Percentiles rank a stretch among this genome's conserved stretches.
Evolutionary conservation across 2,797 vertebrate genomes (phyloP).

Genomic region (Notolepis coatsorum): DNA sequence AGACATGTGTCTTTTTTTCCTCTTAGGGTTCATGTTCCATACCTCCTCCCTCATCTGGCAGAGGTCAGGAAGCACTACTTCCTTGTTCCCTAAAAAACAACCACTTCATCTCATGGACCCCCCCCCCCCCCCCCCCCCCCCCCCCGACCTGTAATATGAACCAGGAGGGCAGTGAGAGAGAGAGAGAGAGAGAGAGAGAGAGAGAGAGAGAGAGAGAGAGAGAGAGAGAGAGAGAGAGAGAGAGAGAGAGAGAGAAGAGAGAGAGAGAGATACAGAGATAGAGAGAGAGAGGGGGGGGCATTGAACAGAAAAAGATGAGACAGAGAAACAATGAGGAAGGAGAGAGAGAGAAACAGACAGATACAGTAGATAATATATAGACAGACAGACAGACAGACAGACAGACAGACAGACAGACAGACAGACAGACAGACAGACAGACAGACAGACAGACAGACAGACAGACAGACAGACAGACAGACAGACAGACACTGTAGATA

Average conservation of each 20-base stretch:
- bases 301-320: not conserved
- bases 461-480: not conserved
- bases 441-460: too few species aligned
- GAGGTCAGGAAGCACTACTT: constrained; percentile 41
- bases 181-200: constrained; percentile 9
- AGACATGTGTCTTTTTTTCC: too few species aligned
- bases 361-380: too few species aligned
- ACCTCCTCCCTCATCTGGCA: constrained; percentile 31
- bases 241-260: not conserved
- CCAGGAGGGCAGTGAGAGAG: not conserved
- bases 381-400: too few species aligned
- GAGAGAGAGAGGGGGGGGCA: too few species aligned
- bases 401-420: too few species aligned
- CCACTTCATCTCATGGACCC: constrained; percentile 32
- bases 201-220: not conserved
- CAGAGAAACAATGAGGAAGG: too few species aligned
- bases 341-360: too few species aligned
- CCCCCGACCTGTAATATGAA: constrained; percentile 18
- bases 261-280: not conserved
- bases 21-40: not conserved
- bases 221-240: not conserved
- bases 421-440: too few species aligned
- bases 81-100: constrained; percentile 38
- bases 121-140: constrained; percentile 26
- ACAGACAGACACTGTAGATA: too few species aligned